A percentile compares a stretch with the other conserved stretches of the same genome.
Evolutionary conservation across 2,113 vertebrate species (phyloP).

Genomic region (Zapornia atra): DNA sequence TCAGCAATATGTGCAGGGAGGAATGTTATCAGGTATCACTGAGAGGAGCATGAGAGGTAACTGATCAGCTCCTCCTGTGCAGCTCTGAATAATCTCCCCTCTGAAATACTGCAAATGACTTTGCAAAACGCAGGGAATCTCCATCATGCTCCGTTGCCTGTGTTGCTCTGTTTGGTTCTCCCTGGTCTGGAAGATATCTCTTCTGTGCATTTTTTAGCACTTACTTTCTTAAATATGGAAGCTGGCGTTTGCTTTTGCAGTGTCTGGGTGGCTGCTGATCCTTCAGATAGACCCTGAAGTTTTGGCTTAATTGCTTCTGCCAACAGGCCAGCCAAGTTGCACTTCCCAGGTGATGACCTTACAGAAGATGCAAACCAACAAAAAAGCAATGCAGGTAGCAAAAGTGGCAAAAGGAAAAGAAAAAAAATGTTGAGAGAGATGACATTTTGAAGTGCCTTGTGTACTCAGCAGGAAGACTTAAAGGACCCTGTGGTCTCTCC

Average conservation of each 20-base stretch:
- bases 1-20: not conserved
- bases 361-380: not conserved
- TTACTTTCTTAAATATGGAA: not conserved
- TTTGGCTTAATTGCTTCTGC: not conserved
- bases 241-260: not conserved
- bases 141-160: not conserved
- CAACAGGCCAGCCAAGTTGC: not conserved
- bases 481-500: not conserved
- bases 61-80: not conserved
- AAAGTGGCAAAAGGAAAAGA: not conserved
- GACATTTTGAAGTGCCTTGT: not conserved
- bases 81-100: not conserved
- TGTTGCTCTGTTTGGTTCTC: not conserved
- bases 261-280: not conserved
- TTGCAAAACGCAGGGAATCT: not conserved
- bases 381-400: not conserved
- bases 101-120: not conserved
- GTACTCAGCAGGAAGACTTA: not conserved
- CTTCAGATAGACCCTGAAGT: not conserved
- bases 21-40: fast-evolving
- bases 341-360: not conserved
- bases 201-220: not conserved
- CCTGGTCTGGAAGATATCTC: not conserved
- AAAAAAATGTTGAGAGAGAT: not conserved
- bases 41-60: not conserved